Evolutionary conservation across 2,113 vertebrate species (phyloP), one percentile per base, ranked within the genome.

Genomic region (Centropristis striata): DNA sequence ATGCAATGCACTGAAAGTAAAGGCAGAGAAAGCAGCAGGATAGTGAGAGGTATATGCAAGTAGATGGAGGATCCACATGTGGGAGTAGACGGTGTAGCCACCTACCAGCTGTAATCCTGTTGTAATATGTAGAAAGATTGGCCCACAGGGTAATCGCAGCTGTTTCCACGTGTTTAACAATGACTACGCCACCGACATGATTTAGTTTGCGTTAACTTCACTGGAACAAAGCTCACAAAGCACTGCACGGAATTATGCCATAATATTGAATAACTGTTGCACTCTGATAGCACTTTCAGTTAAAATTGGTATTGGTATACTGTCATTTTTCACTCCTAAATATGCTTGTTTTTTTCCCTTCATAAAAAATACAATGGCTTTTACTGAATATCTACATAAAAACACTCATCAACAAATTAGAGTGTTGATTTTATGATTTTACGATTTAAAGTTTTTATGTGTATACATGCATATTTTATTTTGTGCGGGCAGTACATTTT

Each of bases 1-100:
- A 80, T 87, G 71, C 41, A 84, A 82, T 49, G 18, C 13, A 46
- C 25, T 69, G 53, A 74, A 82, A 84, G 68, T 50, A 39, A n/a
- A 60, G 46, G 25, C 54, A 58, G 13, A 49, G 55, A 59, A 58
- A 50, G 78, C 42, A 82, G 54, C 20, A 47, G 71, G 46, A 44
- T 28, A 44, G 63, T 11, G 21, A 55, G 51, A 47, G 0, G 50
- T 60, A 49, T 50, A 73, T 71, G 47, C 42, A 68, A 54, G 47
- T 42, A 57, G 60, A 69, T 47, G 36, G 47, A 67, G 57, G 59
- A 68, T 46, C 53, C 44, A 58, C 60, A 28, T 41, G 72, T 80
- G 63, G 44, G 44, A 57, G 39, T 44, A 36, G 37, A 50, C 4
- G 32, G 44, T 58, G 53, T 47, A 59, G 44, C 59, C 47, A 41